Evolutionary conservation across 1,140 invertebrate species (phyloP), one percentile per base, ranked within the genome.

Genomic region (Oedothorax gibbosus): DNA sequence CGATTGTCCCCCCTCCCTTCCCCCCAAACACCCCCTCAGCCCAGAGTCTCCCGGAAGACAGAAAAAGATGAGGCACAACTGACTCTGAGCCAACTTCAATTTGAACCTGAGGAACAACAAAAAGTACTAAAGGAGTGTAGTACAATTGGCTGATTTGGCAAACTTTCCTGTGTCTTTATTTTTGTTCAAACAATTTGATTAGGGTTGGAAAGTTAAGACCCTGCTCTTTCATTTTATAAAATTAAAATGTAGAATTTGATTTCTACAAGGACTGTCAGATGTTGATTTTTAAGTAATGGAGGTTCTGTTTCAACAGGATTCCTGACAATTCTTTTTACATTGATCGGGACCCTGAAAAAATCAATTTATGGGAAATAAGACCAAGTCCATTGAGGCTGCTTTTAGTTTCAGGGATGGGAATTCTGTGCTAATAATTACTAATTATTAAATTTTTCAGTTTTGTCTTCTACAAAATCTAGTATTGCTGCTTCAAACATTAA

Each of bases 1-100:
- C 94, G 77, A 93, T 93, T 87, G 92, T 93, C 89, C 93, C 93
- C 76, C 91, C 92, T 12, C 73, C 83, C 71, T 71, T 14, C 71
- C 60, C 53, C 66, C 82, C 65, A 84, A 84, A 57, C 81, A 84
- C 81, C 72, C 60, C 56, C 81, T 84, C 56, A 84, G 81, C 81
- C 81, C 80, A 71, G 14, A 73, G 14, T 72, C 69, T 18, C 11
- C 62, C 35, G 20, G 10, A 50, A 15, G 21, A 18, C 18, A 64
- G 71, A 65, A 72, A 57, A 84, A 84, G 35, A 21, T 51, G 49
- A 84, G 65, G 35, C 56, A 56, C 49, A 50, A 51, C 18, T 20
- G 77, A 69, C 20, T n/a, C 15, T 35, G 78, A 57, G 18, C 35
- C 49, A 51, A 53, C 51, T 12, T 71, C 69, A 49, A 53, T 18